Evolutionary conservation across 2,888 invertebrate genomes (phyloP), one percentile per base, ranked within the genome.

Genomic region (Andrena trimmerana): DNA sequence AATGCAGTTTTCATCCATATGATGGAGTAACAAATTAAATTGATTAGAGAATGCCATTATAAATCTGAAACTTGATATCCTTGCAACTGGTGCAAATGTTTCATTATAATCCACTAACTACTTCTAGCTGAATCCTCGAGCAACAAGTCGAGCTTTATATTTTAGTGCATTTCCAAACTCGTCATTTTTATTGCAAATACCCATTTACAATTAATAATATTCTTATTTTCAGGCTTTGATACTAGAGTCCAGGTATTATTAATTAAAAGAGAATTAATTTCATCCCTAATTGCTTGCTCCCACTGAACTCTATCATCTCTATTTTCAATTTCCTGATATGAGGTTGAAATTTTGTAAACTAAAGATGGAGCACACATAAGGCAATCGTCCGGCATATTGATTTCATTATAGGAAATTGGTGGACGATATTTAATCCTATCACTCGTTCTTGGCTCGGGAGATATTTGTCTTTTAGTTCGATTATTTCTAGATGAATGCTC

Each of bases 31-130:
- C 16, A 81, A 71, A 76, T 78, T 48, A 31, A 59, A 36, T 42
- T 80, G 74, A 78, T 84, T 84, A 16, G 78, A 65, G 69, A 85
- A 83, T n/a, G 79, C 85, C n/a, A 83, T 16, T 27, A 84, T 72
- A 52, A 85, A 81, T 42, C 78, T 60, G 63, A 79, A 84, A 65
- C 81, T 84, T 48, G 81, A 48, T 76, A n/a, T n/a, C n/a, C n/a
- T n/a, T n/a, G n/a, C n/a, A n/a, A n/a, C n/a, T n/a, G n/a, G n/a
- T n/a, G n/a, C n/a, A n/a, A n/a, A n/a, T n/a, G n/a, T n/a, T n/a
- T n/a, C n/a, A n/a, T n/a, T n/a, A n/a, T n/a, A 78, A 65, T 81
- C 74, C 59, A 54, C 36, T 52, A 81, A 68, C 72, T 85, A 83
- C 62, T 81, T n/a, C 72, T 81, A 81, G 67, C 74, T 81, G 27